Evolutionary conservation across 2,797 vertebrate species (phyloP).

Genomic region (Cirrhinus mrigala): DNA sequence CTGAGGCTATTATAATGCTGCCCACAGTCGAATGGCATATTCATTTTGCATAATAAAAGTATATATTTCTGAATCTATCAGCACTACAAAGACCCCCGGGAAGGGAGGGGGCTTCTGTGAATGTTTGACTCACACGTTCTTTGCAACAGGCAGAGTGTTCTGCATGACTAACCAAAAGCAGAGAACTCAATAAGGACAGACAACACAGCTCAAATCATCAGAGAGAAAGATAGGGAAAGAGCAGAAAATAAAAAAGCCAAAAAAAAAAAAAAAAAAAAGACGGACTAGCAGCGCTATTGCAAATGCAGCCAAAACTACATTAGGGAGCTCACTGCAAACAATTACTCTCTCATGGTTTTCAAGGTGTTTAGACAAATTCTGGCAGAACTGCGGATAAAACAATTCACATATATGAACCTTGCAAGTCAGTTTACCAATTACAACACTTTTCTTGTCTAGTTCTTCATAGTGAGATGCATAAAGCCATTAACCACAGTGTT

Average conservation of each 20-base stretch:
- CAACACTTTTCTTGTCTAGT: background rate
- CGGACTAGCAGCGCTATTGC: slow-evolving; percentile 2
- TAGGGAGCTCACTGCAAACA: slow-evolving; percentile 20
- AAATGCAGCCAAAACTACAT: slow-evolving; percentile 5
- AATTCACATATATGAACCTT: background rate
- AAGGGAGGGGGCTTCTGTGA: slow-evolving; percentile 23
- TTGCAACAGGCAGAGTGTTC: slow-evolving; percentile 58
- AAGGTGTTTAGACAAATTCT: slow-evolving; percentile 2
- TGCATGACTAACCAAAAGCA: slow-evolving; percentile 63
- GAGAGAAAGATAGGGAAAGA: slow-evolving; percentile 36
- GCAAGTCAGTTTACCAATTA: slow-evolving; percentile 16
- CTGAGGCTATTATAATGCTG: slow-evolving; percentile 19
- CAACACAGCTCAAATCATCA: slow-evolving; percentile 56
- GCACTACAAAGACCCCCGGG: slow-evolving; percentile 50
- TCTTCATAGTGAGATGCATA: background rate
- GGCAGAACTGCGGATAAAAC: background rate
- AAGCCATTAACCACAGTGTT: background rate
- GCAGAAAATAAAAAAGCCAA: slow-evolving; percentile 4
- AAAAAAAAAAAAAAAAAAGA: background rate
- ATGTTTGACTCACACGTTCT: slow-evolving; percentile 46
- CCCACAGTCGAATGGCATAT: slow-evolving; percentile 12
- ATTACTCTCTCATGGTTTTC: background rate
- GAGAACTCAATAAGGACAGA: slow-evolving; percentile 55
- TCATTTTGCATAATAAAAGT: slow-evolving; percentile 55
- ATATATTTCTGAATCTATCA: slow-evolving; percentile 59